These are phyloP conservation scores for Ennomos erosarius DNA, from an alignment of 2,888 invertebrate species.

Conservation along the genomic window DNA sequence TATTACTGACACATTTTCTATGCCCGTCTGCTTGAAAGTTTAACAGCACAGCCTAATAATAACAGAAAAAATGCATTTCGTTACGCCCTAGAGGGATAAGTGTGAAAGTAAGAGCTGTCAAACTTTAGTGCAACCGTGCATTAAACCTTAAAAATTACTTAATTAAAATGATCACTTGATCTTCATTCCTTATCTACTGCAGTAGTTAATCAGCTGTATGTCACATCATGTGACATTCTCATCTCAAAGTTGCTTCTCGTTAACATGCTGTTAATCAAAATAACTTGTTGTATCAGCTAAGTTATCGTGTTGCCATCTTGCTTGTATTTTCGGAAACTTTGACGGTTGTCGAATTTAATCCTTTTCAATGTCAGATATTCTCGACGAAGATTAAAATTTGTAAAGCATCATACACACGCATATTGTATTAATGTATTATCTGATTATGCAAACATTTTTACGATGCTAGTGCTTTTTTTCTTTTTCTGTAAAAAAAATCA, in stretches of 20 bases:
- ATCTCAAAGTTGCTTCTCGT: slow-evolving; percentile 23
- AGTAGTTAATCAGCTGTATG: slow-evolving; percentile 24
- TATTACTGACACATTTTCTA: too few relatives aligned
- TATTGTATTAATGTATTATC: too few relatives aligned
- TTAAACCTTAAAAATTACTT: not conserved
- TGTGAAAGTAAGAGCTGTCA: too few relatives aligned
- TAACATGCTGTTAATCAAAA: slow-evolving; percentile 42
- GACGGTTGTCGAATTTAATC: slow-evolving; percentile 65
- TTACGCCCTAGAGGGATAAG: too few relatives aligned
- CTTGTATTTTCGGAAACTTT: slow-evolving; percentile 50
- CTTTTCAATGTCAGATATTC: slow-evolving; percentile 51
- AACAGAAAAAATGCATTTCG: too few relatives aligned
- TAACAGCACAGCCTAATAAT: too few relatives aligned
- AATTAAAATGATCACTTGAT: slow-evolving; percentile 24
- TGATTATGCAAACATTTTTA: too few relatives aligned
- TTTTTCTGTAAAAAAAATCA: too few relatives aligned
- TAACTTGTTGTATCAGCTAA: slow-evolving; percentile 29
- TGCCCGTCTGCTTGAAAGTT: too few relatives aligned
- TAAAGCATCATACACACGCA: slow-evolving; percentile 15
- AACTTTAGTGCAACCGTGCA: too few relatives aligned
- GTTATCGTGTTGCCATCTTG: slow-evolving; percentile 34
- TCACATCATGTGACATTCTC: slow-evolving; percentile 18
- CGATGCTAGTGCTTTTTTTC: too few relatives aligned
- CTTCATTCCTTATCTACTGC: slow-evolving; percentile 19
- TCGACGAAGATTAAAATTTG: slow-evolving; percentile 38